Conservation (phyloP, 2,888 invertebrate genomes). For the Phorcus lineatus region DNA sequence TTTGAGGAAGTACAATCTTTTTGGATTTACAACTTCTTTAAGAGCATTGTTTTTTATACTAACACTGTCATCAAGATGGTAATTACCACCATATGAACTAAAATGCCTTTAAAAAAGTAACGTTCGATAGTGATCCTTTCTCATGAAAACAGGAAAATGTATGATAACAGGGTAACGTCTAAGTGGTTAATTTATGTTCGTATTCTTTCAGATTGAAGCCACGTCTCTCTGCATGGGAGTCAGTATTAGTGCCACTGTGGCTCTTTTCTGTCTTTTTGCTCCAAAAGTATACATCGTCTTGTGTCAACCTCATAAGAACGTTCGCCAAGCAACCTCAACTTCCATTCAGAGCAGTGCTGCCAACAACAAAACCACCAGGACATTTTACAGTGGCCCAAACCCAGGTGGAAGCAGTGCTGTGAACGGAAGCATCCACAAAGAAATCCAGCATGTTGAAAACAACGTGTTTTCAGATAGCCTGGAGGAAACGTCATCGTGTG, state of each 20-base stretch:
- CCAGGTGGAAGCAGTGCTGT: conserved; percentile 39
- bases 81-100: too few species aligned
- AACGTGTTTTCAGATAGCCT: conserved; percentile 61
- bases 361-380: conserved; percentile 40
- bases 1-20: too few species aligned
- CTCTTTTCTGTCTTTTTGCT: conserved; percentile 83
- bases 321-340: conserved; percentile 78
- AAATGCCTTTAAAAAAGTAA: too few species aligned
- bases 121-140: too few species aligned
- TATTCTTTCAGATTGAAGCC: conserved; percentile 81
- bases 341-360: conserved; percentile 22
- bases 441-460: conserved; percentile 35
- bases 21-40: too few species aligned
- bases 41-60: too few species aligned
- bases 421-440: conserved; percentile 42
- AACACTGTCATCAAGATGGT: too few species aligned
- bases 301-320: conserved; percentile 85
- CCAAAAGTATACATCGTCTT: conserved; percentile 85
- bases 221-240: conserved; percentile 84
- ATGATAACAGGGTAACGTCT: too few species aligned
- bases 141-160: too few species aligned
- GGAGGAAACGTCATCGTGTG: conserved; percentile 57
- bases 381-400: conserved; percentile 39
- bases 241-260: conserved; percentile 83
- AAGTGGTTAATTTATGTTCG: too few species aligned